phyloP scores from a whole-genome alignment of 1,140 invertebrate genomes.

The Phocides pigmalion region DNA sequence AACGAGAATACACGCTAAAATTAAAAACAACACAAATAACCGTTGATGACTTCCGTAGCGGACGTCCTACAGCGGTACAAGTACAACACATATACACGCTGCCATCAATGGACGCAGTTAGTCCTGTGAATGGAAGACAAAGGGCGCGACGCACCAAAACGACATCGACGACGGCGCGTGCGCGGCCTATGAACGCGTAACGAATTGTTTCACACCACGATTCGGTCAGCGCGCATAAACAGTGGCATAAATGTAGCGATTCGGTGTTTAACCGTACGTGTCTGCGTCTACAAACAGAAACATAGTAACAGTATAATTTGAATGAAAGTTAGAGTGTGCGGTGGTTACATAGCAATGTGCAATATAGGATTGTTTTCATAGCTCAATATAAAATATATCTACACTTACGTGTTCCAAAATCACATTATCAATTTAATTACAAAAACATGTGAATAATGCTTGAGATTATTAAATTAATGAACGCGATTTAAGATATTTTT shows the following conservation, averaged over 20 bases:
- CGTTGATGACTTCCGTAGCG: constrained; percentile 44
- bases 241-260: constrained; percentile 22
- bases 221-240: constrained; percentile 24
- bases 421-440: no score
- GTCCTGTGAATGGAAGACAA: constrained; percentile 60
- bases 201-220: constrained; percentile 52
- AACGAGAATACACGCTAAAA: not conserved
- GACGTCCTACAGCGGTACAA: constrained; percentile 37
- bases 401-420: no score
- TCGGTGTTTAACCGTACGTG: constrained; percentile 8
- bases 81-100: constrained; percentile 3
- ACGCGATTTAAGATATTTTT: no score
- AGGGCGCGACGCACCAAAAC: constrained; percentile 61
- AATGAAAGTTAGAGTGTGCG: not conserved
- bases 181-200: constrained; percentile 56
- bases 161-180: constrained; percentile 59
- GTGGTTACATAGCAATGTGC: not conserved
- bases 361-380: no score
- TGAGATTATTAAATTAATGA: not conserved
- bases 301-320: not conserved
- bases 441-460: no score
- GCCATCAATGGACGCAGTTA: constrained; percentile 50
- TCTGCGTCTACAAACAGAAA: not conserved
- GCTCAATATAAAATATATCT: not conserved
- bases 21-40: constrained; percentile 15